A percentile compares a stretch with the other conserved stretches of the same genome.
phyloP scores from a whole-genome alignment of 1,140 invertebrate genomes.

The Apis florea region DNA sequence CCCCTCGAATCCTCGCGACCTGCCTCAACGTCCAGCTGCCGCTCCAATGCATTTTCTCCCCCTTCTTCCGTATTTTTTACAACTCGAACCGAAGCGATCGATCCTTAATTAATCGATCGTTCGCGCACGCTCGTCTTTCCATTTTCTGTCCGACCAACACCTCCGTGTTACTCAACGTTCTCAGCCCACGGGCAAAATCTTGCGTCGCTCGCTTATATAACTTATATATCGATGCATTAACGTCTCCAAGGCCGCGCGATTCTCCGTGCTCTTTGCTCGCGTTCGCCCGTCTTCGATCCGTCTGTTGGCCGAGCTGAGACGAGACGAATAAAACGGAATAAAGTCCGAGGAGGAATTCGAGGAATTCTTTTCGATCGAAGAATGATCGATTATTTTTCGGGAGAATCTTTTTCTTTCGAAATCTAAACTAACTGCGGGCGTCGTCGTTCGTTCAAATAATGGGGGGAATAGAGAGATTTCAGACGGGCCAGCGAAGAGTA shows the following conservation, averaged over 20 bases:
- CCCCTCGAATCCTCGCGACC: constrained; percentile 5
- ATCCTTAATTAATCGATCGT: too few species aligned
- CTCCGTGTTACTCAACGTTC: constrained; percentile 23
- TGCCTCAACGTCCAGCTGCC: constrained; percentile 11
- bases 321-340: neutral
- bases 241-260: constrained; percentile 18
- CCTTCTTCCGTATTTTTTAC: too few species aligned
- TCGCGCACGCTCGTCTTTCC: neutral
- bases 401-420: too few species aligned
- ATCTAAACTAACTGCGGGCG: too few species aligned
- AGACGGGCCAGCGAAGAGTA: neutral
- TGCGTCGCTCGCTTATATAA: constrained; percentile 31
- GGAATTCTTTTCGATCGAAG: too few species aligned
- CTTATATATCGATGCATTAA: constrained; percentile 36
- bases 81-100: too few species aligned
- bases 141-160: neutral
- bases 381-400: too few species aligned
- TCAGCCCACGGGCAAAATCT: constrained; percentile 29
- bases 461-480: neutral
- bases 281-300: neutral
- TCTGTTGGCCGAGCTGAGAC: neutral
- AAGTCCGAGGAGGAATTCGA: neutral
- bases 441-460: too few species aligned
- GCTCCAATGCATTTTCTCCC: neutral
- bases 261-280: neutral